Percentiles rank a stretch among this genome's conserved stretches.
These are phyloP conservation scores for Tortrix viridana DNA, from an alignment of 2,888 invertebrate species.

Conservation along the genomic window DNA sequence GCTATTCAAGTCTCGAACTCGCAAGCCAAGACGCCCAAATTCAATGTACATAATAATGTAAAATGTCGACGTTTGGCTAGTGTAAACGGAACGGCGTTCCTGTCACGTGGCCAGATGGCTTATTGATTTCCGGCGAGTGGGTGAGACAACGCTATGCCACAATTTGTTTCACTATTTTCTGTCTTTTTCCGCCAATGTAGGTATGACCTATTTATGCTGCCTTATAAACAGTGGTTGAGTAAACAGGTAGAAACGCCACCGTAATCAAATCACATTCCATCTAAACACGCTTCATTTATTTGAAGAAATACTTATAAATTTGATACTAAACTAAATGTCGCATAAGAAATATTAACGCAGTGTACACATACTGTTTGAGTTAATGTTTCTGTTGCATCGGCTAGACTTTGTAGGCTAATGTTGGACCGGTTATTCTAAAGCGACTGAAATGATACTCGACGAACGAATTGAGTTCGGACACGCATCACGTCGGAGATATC, in stretches of 20 bases:
- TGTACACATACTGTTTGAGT: slow-evolving; percentile 10
- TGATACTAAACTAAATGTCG: no score
- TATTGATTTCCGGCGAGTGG: slow-evolving; percentile 83
- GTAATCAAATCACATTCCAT: slow-evolving; percentile 22
- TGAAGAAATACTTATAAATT: no score
- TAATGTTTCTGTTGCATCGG: slow-evolving; percentile 2
- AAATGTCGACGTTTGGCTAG: slow-evolving; percentile 48
- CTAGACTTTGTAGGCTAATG: no score
- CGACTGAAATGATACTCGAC: no score
- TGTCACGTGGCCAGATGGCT: slow-evolving; percentile 82
- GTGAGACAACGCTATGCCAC: slow-evolving; percentile 71
- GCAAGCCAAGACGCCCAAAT: slow-evolving; percentile 51
- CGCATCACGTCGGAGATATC: no score
- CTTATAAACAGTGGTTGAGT: slow-evolving; percentile 81
- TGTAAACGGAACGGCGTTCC: slow-evolving; percentile 76
- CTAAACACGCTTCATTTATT: neutral
- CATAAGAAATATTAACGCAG: neutral
- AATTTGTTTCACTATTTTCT: slow-evolving; percentile 83
- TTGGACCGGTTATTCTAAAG: no score
- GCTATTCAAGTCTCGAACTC: neutral
- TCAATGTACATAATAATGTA: slow-evolving; percentile 63
- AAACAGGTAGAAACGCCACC: slow-evolving; percentile 76
- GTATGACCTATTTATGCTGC: slow-evolving; percentile 83
- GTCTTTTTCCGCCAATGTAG: slow-evolving; percentile 80
- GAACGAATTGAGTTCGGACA: no score